phyloP scores from a whole-genome alignment of 2,113 vertebrate species.

The cat (Felis catus) region F.catus_Fca126_mat1.0 CM031425.1:31283501-31284000 shows the following conservation, averaged over 20 bases:
- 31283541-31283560: constrained; percentile 48
- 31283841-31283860: no score
- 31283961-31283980: no score
- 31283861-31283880: no score
- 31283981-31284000: no score
- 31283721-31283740: not conserved
- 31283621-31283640: not conserved
- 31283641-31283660: not conserved
- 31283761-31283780: not conserved
- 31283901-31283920: no score
- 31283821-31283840: constrained; percentile 17
- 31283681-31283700: not conserved
- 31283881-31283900: no score
- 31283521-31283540: constrained; percentile 56
- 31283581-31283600: constrained; percentile 20
- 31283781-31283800: constrained; percentile 26
- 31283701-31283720: not conserved
- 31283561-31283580: constrained; percentile 51
- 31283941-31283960: no score
- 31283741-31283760: not conserved
- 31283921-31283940: no score
- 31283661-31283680: constrained; percentile 15
- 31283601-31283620: constrained; percentile 18
- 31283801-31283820: not conserved
- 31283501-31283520: constrained; percentile 48